A percentile compares a stretch with the other conserved stretches of the same genome.
Evolutionary conservation across 2,888 invertebrate species (phyloP).

Genomic region (Phanerotoma sp.): DNA sequence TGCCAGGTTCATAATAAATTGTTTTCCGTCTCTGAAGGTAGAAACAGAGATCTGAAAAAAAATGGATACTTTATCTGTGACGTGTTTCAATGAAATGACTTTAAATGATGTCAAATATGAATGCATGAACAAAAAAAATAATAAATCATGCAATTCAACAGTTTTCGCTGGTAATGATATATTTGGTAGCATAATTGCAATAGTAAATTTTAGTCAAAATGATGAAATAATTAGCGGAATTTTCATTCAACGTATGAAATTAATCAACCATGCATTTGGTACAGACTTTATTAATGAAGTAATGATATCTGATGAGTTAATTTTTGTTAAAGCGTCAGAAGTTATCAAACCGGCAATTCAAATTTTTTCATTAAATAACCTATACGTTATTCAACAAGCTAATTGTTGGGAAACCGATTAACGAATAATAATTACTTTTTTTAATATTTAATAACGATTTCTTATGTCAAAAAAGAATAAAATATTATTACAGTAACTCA

Average conservation of each 20-base stretch:
- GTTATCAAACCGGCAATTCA: not conserved
- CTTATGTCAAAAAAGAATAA: too few species aligned
- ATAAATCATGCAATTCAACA: not conserved
- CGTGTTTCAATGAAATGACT: not conserved
- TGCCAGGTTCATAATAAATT: too few species aligned
- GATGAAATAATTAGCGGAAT: not conserved
- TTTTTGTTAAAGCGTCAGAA: not conserved
- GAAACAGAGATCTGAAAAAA: too few species aligned
- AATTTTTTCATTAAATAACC: too few species aligned
- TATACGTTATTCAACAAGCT: not conserved
- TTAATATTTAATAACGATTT: too few species aligned
- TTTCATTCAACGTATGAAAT: not conserved
- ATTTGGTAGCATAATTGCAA: not conserved
- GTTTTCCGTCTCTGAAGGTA: too few species aligned
- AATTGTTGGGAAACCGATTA: constrained; percentile 2
- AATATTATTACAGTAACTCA: too few species aligned
- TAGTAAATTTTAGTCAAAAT: not conserved
- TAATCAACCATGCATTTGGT: not conserved
- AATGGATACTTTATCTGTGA: not conserved
- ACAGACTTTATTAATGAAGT: not conserved
- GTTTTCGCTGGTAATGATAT: not conserved
- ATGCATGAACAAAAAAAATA: not conserved
- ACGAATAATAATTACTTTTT: too few species aligned
- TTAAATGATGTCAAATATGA: not conserved
- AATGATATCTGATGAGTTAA: not conserved